phyloP scores from a whole-genome alignment of 2,888 invertebrate genomes.

The Cheiracanthium punctorium region DNA sequence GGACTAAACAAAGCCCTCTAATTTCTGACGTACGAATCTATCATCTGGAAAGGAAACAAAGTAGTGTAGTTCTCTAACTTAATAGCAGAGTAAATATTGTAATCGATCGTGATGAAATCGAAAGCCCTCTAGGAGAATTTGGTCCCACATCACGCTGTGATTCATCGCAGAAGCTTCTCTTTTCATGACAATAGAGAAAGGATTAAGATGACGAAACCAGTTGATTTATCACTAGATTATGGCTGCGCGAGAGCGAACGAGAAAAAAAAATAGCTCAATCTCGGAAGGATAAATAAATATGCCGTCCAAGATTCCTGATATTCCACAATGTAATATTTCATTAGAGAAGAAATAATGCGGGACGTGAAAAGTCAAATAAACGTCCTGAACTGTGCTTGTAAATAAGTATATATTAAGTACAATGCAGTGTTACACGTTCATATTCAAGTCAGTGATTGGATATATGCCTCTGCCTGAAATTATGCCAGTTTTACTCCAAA shows the following conservation, averaged over 20 bases:
- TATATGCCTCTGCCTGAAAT: too few species aligned
- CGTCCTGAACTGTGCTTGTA: too few species aligned
- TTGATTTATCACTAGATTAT: neutral
- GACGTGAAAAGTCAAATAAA: too few species aligned
- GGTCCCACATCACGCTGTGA: neutral
- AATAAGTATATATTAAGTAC: too few species aligned
- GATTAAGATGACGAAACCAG: conserved; percentile 1
- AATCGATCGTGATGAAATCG: neutral
- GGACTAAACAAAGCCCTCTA: too few species aligned
- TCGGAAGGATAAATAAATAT: neutral
- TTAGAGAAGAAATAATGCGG: too few species aligned
- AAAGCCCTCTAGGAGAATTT: neutral
- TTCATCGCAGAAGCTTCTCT: neutral
- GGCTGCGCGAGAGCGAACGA: neutral
- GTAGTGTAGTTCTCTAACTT: too few species aligned
- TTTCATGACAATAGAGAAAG: neutral
- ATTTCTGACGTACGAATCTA: too few species aligned
- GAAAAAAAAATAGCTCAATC: neutral
- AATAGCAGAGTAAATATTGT: neutral
- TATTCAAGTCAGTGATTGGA: too few species aligned
- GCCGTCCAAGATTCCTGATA: neutral
- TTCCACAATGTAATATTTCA: neutral
- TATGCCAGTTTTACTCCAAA: too few species aligned
- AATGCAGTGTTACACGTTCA: too few species aligned
- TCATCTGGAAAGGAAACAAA: too few species aligned